Conservation (phyloP, 2,113 vertebrate species). For the Alethe castanea region DNA sequence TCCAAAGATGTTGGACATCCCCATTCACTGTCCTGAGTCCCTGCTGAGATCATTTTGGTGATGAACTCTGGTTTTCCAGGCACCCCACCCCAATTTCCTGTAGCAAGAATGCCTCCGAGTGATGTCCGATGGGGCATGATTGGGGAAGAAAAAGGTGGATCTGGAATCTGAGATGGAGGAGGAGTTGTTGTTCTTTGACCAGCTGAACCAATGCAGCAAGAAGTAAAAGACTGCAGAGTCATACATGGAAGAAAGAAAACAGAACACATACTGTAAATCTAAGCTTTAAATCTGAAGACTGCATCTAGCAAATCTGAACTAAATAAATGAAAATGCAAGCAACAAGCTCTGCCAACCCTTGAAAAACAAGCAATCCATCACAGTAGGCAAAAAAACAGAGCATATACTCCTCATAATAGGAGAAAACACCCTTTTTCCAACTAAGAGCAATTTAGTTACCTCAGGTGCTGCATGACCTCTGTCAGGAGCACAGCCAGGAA, state of each 20-base stretch:
- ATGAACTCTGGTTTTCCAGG: slow-evolving; percentile 84
- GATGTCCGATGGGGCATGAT: slow-evolving; percentile 83
- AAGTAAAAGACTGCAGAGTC: slow-evolving; percentile 84
- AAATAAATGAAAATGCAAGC: background rate
- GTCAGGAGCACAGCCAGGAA: background rate
- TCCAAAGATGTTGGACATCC: slow-evolving; percentile 95
- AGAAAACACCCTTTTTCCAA: background rate
- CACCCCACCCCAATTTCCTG: slow-evolving; percentile 83
- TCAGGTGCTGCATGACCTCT: background rate
- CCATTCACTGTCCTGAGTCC: slow-evolving; percentile 98
- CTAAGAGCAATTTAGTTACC: background rate
- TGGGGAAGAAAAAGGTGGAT: slow-evolving; percentile 86
- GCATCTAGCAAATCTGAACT: background rate
- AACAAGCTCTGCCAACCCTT: background rate
- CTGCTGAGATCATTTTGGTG: slow-evolving; percentile 94
- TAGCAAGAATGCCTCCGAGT: slow-evolving; percentile 84
- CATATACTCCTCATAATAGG: background rate
- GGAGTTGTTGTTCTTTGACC: slow-evolving; percentile 96
- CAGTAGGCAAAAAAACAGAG: background rate
- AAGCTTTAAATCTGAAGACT: background rate
- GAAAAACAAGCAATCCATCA: background rate
- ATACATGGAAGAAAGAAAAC: background rate
- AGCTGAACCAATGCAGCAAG: slow-evolving; percentile 95
- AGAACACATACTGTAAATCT: background rate
- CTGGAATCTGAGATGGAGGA: slow-evolving; percentile 94